phyloP scores from a whole-genome alignment of 2,113 vertebrate genomes.

The Halichoerus grypus region DNA sequence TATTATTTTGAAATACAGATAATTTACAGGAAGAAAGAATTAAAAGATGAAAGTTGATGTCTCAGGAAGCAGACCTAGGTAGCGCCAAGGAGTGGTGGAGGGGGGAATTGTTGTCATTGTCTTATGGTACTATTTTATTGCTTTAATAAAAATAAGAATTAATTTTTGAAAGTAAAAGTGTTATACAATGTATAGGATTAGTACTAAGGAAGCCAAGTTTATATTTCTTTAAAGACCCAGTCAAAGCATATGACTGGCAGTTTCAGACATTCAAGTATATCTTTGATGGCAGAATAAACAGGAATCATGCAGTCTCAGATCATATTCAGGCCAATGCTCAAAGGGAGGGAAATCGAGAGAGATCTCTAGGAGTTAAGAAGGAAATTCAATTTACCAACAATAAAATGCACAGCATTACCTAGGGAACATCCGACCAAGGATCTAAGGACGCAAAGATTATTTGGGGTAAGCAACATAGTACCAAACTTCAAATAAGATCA shows the following conservation, averaged over 20 bases:
- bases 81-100: background rate
- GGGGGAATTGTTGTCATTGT: background rate
- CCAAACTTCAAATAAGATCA: constrained; percentile 35
- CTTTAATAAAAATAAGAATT: constrained; percentile 42
- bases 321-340: background rate
- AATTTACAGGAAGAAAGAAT: background rate
- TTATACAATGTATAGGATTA: background rate
- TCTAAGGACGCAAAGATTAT: background rate
- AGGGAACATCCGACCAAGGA: background rate
- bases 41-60: constrained; percentile 36
- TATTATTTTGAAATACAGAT: constrained; percentile 19
- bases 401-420: constrained; percentile 9
- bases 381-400: background rate
- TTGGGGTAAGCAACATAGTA: background rate
- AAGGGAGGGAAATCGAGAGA: background rate
- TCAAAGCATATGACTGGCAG: background rate
- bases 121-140: background rate
- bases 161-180: constrained; percentile 11
- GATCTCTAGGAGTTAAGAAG: background rate
- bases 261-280: background rate
- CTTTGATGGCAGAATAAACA: background rate
- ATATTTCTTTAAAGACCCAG: constrained; percentile 3
- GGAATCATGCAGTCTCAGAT: background rate
- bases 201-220: constrained; percentile 6
- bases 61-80: background rate